Base-by-base conservation (phyloP, 2,113 vertebrate genomes). In the Sylvietta virens region DNA sequence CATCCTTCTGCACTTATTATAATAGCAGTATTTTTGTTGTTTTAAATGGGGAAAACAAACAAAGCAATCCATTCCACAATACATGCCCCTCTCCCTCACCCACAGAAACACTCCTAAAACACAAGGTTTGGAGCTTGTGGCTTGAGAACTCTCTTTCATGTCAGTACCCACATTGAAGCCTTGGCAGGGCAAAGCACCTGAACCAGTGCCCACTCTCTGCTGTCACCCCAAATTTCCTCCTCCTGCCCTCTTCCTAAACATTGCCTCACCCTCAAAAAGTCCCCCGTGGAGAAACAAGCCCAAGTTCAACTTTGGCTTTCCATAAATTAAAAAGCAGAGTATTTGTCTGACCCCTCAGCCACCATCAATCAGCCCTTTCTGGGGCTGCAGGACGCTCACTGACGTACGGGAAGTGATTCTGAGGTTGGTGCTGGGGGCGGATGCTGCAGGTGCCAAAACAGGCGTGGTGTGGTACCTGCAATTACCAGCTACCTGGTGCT, bases 1-100 rank as follows among this genome's bases (percentile, higher is more conserved):
- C 58, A 58, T 80, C 67, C 50, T 81, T 45, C 62, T 92, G 28
- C 17, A 31, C 21, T 70, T 48, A 65, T 33, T 47, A 47, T 26
- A 83, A 39, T 15, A n/a, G 50, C 16, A n/a, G 44, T 71, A 30
- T 78, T 86, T 91, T 73, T 66, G 70, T 37, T 91, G 88, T 39
- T 76, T 92, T 92, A 57, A 82, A 71, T 30, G 33, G 58, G 81
- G 67, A 92, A 96, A 86, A 50, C 42, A 92, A 92, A 85, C 73
- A 64, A 65, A 92, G n/a, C 33, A 56, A 66, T 37, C 33, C 50
- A 73, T 82, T 86, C 81, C 1, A 1, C 47, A 54, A 20, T 3
- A 26, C 65, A 4, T 39, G 16, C 22, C 45, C 54, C 73, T 67
- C 12, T 50, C 35, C 74, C 50, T 92, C 54, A 64, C 45, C 91